A percentile compares a stretch with the other conserved stretches of the same genome.
Conservation (phyloP, 2,797 vertebrate genomes). For the Gallinago nigripennis region DNA sequence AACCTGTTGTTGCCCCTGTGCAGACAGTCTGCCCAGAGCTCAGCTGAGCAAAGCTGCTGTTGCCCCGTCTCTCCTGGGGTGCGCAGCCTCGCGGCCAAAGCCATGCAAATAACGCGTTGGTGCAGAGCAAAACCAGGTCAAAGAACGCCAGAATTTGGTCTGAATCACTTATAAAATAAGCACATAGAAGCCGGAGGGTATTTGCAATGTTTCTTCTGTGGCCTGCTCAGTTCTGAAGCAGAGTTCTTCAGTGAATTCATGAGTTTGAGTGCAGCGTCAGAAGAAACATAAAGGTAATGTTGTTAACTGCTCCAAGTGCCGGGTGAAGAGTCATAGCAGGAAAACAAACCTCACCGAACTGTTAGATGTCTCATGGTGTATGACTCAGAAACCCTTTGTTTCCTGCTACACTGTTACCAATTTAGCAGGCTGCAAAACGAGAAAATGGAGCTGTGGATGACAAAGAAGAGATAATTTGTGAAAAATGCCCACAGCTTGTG, state of each 20-base stretch:
- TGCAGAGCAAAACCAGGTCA: not conserved
- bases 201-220: not conserved
- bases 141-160: not conserved
- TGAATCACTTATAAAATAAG: not conserved
- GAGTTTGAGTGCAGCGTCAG: conserved; percentile 25
- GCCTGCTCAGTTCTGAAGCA: conserved; percentile 14
- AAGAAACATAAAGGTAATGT: conserved; percentile 20
- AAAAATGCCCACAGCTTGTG: conserved; percentile 36
- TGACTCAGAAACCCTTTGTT: conserved; percentile 65
- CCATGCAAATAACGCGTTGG: not conserved
- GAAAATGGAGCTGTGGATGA: conserved; percentile 45
- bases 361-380: conserved; percentile 43
- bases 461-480: conserved; percentile 40
- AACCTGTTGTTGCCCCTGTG: not conserved
- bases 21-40: not conserved
- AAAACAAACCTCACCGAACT: conserved; percentile 30
- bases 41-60: not conserved
- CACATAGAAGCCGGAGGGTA: not conserved
- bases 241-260: not conserved
- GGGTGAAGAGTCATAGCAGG: conserved; percentile 34
- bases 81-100: not conserved
- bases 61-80: not conserved
- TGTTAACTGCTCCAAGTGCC: not conserved
- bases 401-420: conserved; percentile 8
- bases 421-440: conserved; percentile 48